Base-by-base conservation (phyloP, 2,797 vertebrate genomes). In the Hafferia zeledoni region DNA sequence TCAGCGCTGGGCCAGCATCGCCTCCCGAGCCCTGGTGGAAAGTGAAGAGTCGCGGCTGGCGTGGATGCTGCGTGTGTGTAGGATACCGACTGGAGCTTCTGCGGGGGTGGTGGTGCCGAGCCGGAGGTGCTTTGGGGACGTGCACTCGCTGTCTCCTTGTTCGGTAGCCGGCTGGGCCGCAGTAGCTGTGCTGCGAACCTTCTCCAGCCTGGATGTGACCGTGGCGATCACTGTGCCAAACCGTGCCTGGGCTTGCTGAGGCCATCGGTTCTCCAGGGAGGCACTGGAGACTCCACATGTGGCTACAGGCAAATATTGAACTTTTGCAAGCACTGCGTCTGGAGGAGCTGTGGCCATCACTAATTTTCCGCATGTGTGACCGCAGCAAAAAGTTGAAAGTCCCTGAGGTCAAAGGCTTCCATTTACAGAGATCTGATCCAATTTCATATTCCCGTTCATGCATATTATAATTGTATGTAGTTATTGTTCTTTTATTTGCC, bases 351-450 rank as follows among this genome's bases (percentile, higher is more conserved):
- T 87, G 94, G 79, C 72, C 53, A 3, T 61, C 70, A 56, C 72
- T 95, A 30, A 75, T 94, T 86, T 74, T 90, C 60, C 78, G 33
- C 83, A 83, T 83, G 64, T 90, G 85, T 88, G 83, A 91, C 76
- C 80, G 7, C 65, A 68, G 90, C 65, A 86, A 30, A 53, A 95
- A 85, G 59, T 35, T 63, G 59, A 57, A 92, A 87, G 55, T 81
- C 86, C 77, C 55, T 81, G 52, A 90, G 74, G 67, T 59, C 39
- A 79, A 89, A 92, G 77, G 63, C 63, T 69, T 81, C 77, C 13
- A 41, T 82, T 89, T 92, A 25, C 47, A 68, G 83, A 63, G 19
- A 16, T 82, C 49, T 43, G 70, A 68, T 84, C 52, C 90, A 83
- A 35, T 87, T 91, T 96, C 86, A 15, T 86, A 70, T 75, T 24